phyloP scores from a whole-genome alignment of 2,113 vertebrate genomes.

The Drymodes brunneopygia region DNA sequence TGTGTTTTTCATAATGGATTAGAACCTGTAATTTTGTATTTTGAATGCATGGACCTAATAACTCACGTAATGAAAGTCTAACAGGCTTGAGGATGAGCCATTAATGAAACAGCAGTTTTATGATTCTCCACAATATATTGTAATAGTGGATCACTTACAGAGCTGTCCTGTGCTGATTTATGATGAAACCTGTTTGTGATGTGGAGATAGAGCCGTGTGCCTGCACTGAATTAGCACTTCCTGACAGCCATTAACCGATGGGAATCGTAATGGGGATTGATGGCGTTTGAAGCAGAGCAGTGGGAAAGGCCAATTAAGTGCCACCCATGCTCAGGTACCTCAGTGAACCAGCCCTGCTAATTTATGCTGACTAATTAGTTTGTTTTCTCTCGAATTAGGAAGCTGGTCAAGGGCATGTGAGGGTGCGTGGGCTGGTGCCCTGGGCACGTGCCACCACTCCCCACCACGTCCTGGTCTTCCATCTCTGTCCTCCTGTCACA shows the following conservation, averaged over 20 bases:
- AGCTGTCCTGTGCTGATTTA: slow-evolving; percentile 46
- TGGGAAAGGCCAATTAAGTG: not conserved
- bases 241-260: slow-evolving; percentile 8
- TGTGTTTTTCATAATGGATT: slow-evolving; percentile 71
- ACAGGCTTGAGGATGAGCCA: slow-evolving; percentile 72
- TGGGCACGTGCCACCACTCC: accelerated
- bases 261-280: slow-evolving; percentile 3
- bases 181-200: slow-evolving; percentile 51
- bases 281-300: not conserved
- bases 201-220: not conserved
- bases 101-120: slow-evolving; percentile 71
- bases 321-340: not conserved
- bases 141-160: slow-evolving; percentile 29
- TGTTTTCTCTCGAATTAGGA: not conserved
- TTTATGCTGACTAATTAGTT: not conserved
- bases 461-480: accelerated
- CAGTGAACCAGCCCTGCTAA: not conserved
- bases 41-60: slow-evolving; percentile 70
- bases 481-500: not conserved
- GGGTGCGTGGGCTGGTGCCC: accelerated
- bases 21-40: slow-evolving; percentile 70
- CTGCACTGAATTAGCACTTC: slow-evolving; percentile 47
- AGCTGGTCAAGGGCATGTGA: accelerated
- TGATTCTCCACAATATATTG: slow-evolving; percentile 18
- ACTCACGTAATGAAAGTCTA: slow-evolving; percentile 70